Conservation (phyloP, 2,113 vertebrate genomes). For the Lota lota region DNA sequence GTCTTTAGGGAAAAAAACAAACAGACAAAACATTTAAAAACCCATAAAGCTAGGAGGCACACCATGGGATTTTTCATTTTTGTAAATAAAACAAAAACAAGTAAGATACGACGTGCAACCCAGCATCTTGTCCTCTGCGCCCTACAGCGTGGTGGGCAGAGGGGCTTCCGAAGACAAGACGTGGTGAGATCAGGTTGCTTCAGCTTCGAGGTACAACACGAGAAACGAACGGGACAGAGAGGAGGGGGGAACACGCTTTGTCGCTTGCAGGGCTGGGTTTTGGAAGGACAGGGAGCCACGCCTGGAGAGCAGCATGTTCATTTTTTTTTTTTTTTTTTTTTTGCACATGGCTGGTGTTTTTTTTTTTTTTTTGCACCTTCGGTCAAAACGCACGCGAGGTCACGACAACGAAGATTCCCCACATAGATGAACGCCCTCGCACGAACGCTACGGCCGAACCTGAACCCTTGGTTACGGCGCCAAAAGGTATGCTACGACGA, state of each 20-base stretch:
- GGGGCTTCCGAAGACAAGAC: too few species aligned
- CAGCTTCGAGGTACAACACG: not conserved
- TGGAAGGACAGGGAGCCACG: conserved; percentile 96
- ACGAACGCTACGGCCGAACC: conserved; percentile 59
- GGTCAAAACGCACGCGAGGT: conserved; percentile 91
- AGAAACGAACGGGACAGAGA: conserved; percentile 39
- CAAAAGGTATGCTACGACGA: conserved; percentile 65
- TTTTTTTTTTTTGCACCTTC: conserved; percentile 86
- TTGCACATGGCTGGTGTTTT: conserved; percentile 86
- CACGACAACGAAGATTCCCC: conserved; percentile 82
- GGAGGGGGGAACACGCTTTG: conserved; percentile 50
- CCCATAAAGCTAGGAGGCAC: conserved; percentile 99
- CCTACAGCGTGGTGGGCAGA: conserved; percentile 10
- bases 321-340: too few species aligned
- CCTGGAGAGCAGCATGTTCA: conserved; percentile 92
- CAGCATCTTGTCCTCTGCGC: conserved; percentile 50
- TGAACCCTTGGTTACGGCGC: conserved; percentile 64
- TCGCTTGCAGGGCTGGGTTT: conserved; percentile 85
- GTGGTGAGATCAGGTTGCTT: too few species aligned
- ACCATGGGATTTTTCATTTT: conserved; percentile 85
- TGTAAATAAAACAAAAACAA: conserved; percentile 75
- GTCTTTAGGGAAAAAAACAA: conserved; percentile 81
- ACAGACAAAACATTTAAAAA: conserved; percentile 86
- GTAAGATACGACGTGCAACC: conserved; percentile 70
- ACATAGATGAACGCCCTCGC: conserved; percentile 56